phyloP scores from a whole-genome alignment of 1,140 invertebrate species.

The Potamilus streckersoni region DNA sequence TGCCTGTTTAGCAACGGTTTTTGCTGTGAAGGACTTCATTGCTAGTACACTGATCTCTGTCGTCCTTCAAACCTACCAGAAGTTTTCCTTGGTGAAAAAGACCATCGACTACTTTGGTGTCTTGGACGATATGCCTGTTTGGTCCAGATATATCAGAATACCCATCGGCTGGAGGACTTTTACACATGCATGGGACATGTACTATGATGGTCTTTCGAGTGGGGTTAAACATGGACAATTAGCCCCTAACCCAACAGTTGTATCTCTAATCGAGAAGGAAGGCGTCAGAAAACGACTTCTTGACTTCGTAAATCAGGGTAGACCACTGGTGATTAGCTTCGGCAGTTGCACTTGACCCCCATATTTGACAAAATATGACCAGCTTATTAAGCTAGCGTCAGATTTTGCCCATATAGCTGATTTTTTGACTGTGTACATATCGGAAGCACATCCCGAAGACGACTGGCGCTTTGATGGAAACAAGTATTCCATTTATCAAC shows the following conservation, averaged over 20 bases:
- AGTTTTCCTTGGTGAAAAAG: too few species aligned
- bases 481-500: conserved; percentile 15
- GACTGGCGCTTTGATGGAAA: conserved; percentile 20
- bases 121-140: too few species aligned
- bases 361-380: conserved; percentile 14
- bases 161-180: too few species aligned
- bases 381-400: conserved; percentile 17
- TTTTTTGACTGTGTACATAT: conserved; percentile 25
- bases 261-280: neutral
- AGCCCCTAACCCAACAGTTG: conserved; percentile 7
- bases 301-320: conserved; percentile 8
- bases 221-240: neutral
- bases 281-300: neutral
- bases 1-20: too few species aligned
- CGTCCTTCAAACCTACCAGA: too few species aligned
- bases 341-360: conserved; percentile 23
- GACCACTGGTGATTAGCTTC: conserved; percentile 24
- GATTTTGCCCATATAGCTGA: conserved; percentile 7
- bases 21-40: too few species aligned
- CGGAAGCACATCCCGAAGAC: conserved; percentile 23
- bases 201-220: conserved; percentile 4
- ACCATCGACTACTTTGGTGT: too few species aligned
- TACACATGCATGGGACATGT: too few species aligned
- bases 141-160: too few species aligned
- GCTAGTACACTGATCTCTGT: too few species aligned